Evolutionary conservation across 2,797 vertebrate species (phyloP), one percentile per base, ranked within the genome.

Genomic region (Clarias pachynema): DNA sequence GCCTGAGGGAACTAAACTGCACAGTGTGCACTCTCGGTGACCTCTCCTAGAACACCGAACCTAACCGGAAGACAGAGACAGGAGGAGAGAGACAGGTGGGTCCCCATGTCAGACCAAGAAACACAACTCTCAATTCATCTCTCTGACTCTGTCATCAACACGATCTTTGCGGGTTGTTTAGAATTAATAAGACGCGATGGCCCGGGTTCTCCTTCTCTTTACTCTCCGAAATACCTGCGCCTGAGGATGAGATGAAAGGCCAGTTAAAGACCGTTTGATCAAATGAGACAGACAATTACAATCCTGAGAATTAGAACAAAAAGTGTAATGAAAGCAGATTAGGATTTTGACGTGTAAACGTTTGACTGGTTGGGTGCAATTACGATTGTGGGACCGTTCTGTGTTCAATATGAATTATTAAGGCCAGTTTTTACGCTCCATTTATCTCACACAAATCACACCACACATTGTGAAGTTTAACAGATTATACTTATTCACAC

Each of bases 191-290:
- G 73, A 84, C 49, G n/a, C 57, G 62, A 77, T 18, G 56, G 29
- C 40, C 62, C 66, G 3, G 3, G 74, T 10, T 31, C 66, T 72
- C 37, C 22, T 40, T 20, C 44, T 15, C 59, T 65, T 44, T 53
- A 49, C 24, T 68, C 18, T 63, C 49, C 18, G 53, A 62, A 29
- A 53, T 24, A 72, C 73, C 80, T 78, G 56, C 8, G 26, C 14
- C 24, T 14, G n/a, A 59, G 80, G 18, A 53, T 44, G 53, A 75
- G 63, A 69, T 62, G 92, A 94, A 93, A 94, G 91, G 93, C 93
- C 93, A 93, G 94, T 94, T 94, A 94, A 94, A 91, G 69, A 77
- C 85, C 92, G 94, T 94, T 89, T 89, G 90, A 87, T 92, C 91
- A 92, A 94, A 94, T 94, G 93, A 94, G 93, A 92, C 84, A 66